phyloP scores from a whole-genome alignment of 2,113 vertebrate species.

The Brevimyrus niger region DNA sequence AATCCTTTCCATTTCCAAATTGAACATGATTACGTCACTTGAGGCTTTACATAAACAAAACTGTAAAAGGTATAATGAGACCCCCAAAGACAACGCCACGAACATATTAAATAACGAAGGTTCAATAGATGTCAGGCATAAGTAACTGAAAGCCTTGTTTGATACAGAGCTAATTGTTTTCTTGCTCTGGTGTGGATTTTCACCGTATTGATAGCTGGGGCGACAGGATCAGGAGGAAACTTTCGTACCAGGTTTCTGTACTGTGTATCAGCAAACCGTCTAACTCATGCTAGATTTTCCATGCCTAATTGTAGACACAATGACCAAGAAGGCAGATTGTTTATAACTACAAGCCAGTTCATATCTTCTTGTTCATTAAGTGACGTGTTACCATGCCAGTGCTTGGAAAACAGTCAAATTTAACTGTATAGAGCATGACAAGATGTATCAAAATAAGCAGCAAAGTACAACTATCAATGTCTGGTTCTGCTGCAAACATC shows the following conservation, averaged over 20 bases:
- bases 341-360: neutral
- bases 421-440: neutral
- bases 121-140: neutral
- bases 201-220: neutral
- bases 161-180: neutral
- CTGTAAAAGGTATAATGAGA: neutral
- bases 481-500: neutral
- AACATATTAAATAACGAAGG: neutral
- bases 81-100: neutral
- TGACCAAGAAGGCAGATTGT: neutral
- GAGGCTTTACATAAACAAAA: neutral
- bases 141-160: neutral
- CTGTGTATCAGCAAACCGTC: neutral
- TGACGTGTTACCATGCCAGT: neutral
- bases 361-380: neutral
- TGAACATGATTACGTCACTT: neutral
- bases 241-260: neutral
- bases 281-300: neutral
- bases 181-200: neutral
- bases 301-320: neutral
- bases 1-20: neutral
- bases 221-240: neutral
- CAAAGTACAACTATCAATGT: neutral
- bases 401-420: neutral
- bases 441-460: neutral